Conservation (phyloP, 2,113 vertebrate genomes). For the Burhinus oedicnemus region DNA sequence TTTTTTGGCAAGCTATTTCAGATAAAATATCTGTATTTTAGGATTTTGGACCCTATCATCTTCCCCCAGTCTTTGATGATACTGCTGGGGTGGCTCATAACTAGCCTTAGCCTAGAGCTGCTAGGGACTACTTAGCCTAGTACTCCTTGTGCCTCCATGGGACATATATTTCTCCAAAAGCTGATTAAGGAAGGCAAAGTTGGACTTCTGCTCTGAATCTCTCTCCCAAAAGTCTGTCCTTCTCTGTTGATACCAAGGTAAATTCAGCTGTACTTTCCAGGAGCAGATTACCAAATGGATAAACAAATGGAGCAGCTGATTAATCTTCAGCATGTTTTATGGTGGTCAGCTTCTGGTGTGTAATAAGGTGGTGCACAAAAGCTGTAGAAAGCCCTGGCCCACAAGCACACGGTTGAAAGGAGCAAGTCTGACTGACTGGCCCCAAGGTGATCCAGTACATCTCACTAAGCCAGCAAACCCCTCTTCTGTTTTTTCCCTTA, state of each 20-base stretch:
- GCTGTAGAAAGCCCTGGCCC: neutral
- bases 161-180: neutral
- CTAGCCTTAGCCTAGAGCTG: neutral
- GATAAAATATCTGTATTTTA: neutral
- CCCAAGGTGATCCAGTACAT: neutral
- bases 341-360: neutral
- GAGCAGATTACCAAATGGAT: neutral
- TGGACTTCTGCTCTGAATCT: neutral
- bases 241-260: neutral
- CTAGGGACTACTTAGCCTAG: neutral
- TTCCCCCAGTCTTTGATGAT: neutral
- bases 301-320: neutral
- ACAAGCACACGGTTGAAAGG: fast-evolving
- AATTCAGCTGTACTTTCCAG: neutral
- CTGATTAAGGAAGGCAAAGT: neutral
- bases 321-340: neutral
- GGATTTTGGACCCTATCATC: neutral
- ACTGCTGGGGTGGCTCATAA: neutral
- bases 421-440: neutral
- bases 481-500: neutral
- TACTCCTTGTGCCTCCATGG: neutral
- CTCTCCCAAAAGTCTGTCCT: neutral
- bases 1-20: neutral
- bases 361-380: neutral
- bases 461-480: neutral